Percentiles rank a stretch among this genome's conserved stretches.
These are phyloP conservation scores for Eristalis tenax DNA, from an alignment of 2,888 invertebrate genomes.

Conservation along the genomic window DNA sequence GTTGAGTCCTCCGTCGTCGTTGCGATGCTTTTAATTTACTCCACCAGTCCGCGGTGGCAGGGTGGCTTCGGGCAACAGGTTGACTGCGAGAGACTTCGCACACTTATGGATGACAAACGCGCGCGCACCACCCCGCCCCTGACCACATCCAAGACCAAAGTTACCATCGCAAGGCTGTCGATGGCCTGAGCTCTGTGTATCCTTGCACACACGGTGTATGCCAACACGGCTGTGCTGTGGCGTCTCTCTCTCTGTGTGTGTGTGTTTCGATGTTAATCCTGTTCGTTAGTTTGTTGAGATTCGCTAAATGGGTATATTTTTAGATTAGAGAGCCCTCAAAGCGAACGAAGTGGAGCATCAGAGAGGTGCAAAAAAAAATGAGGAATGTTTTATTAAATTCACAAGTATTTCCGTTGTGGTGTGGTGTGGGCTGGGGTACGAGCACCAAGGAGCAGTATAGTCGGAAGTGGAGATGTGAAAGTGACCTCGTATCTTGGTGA, in stretches of 20 bases:
- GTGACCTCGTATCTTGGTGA: not conserved
- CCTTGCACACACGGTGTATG: not conserved
- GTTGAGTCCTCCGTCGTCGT: not conserved
- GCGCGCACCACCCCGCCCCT: constrained; percentile 30
- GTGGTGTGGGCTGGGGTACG: not conserved
- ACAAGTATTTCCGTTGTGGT: not conserved
- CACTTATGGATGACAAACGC: constrained; percentile 10
- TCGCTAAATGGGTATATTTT: constrained; percentile 42
- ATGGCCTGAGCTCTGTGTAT: not conserved
- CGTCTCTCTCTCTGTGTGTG: not conserved
- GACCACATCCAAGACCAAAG: not conserved
- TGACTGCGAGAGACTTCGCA: not conserved
- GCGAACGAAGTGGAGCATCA: not conserved
- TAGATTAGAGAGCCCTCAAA: constrained; percentile 23
- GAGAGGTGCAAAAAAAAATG: constrained; percentile 14
- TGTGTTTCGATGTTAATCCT: constrained; percentile 13
- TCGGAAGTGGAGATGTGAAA: not conserved
- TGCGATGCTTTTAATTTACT: constrained; percentile 13
- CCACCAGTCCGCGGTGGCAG: not conserved
- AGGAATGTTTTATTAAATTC: constrained; percentile 46
- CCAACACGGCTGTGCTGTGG: not conserved
- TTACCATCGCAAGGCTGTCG: not conserved
- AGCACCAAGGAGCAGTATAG: not conserved
- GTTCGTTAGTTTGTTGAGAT: constrained; percentile 34
- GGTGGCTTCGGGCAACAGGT: constrained; percentile 32